Percentiles rank a stretch among this genome's conserved stretches.
These are phyloP conservation scores for Manis crassicaudata DNA, from an alignment of 2,797 vertebrate species.

Conservation along the genomic window DNA sequence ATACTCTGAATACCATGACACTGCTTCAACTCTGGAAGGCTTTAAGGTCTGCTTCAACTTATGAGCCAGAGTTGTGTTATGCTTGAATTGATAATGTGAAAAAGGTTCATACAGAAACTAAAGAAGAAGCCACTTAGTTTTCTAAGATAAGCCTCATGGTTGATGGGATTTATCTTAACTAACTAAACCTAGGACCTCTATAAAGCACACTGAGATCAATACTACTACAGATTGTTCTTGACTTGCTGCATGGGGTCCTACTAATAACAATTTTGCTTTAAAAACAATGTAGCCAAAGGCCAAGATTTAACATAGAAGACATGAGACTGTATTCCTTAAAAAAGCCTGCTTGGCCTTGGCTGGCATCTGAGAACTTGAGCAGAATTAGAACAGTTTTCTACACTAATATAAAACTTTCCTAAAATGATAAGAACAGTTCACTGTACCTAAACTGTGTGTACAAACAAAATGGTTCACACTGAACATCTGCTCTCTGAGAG, in stretches of 20 bases:
- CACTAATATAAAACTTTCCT: not conserved
- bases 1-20: not conserved
- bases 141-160: constrained; percentile 20
- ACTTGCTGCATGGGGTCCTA: not conserved
- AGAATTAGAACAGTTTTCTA: not conserved
- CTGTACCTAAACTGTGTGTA: not conserved
- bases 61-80: not conserved
- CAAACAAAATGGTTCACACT: not conserved
- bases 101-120: not conserved
- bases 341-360: not conserved
- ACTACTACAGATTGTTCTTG: not conserved
- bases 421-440: not conserved
- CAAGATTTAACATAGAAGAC: not conserved
- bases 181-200: not conserved
- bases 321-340: not conserved
- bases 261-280: not conserved
- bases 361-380: not conserved
- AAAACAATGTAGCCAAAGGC: constrained; percentile 2
- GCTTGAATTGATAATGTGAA: not conserved
- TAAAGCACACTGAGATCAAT: not conserved
- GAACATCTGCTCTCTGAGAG: not conserved
- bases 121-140: constrained; percentile 24
- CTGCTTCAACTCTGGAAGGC: not conserved
- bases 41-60: constrained; percentile 12
- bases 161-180: not conserved